Evolutionary conservation across 2,113 vertebrate genomes (phyloP).

Genomic region (Theropithecus gelada): DNA sequence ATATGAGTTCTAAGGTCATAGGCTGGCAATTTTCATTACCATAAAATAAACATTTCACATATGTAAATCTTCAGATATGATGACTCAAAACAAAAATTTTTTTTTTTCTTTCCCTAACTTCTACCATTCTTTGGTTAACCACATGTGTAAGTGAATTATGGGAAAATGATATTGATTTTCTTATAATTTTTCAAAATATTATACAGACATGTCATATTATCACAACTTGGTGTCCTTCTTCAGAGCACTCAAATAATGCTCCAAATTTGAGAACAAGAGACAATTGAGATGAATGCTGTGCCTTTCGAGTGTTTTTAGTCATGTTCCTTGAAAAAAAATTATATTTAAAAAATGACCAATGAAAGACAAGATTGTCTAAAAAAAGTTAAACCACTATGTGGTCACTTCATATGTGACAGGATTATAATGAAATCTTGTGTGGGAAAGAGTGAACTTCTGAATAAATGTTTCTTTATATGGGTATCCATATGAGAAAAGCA

Average conservation of each 20-base stretch:
- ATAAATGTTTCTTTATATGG: neutral
- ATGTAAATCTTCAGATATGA: neutral
- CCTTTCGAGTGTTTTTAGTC: neutral
- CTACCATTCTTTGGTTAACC: neutral
- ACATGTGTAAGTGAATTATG: neutral
- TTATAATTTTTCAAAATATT: neutral
- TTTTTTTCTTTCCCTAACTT: neutral
- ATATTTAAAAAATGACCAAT: neutral
- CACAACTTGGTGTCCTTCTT: neutral
- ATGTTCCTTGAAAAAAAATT: neutral
- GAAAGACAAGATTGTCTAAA: neutral
- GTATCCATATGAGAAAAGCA: neutral
- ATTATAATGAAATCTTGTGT: neutral
- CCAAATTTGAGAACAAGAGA: neutral
- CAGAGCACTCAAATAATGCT: neutral
- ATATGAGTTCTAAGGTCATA: conserved; percentile 46
- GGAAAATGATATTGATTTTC: neutral
- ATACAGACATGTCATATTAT: neutral
- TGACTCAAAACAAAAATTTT: neutral
- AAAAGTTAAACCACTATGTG: neutral
- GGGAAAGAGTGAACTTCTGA: neutral
- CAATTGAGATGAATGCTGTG: neutral
- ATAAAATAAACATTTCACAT: neutral
- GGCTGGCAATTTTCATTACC: neutral
- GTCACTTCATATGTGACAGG: neutral